Base-by-base conservation (phyloP, 1,140 invertebrate genomes). In the Papilio machaon region DNA sequence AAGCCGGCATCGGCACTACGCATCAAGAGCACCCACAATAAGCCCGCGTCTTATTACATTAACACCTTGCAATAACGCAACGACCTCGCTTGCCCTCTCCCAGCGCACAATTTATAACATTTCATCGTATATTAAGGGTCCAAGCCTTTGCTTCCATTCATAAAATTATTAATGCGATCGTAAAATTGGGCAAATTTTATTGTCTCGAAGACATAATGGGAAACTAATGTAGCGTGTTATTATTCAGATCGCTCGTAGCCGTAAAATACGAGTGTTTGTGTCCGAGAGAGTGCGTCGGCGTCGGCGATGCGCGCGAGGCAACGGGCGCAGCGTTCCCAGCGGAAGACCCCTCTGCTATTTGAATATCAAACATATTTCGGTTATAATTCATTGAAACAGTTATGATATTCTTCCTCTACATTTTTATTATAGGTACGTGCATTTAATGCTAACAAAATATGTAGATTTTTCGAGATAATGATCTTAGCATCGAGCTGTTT, bases 161-260 rank as follows among this genome's bases (percentile, higher is more conserved):
- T 94, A 94, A 94, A 94, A 94, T 94, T 94, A 94, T 94, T 94
- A 93, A 94, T 94, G 92, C 85, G 93, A 93, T 94, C 92, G 91
- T 94, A 94, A 94, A 94, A 93, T 93, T 93, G 93, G 90, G 92
- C 91, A 93, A 94, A 93, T 94, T 94, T 94, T 94, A 94, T 94
- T 94, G 92, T 94, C 92, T 93, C 91, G 92, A 89, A 93, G 91
- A 89, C 90, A 94, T 94, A 94, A 94, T 94, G 93, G 92, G 92
- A 94, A 94, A 93, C 93, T 94, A 94, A 94, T 94, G 93, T 94
- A 93, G 87, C 93, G 92, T 94, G 93, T 94, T 93, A 94, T 94
- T 94, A 94, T 94, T 94, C 93, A 94, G 92, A 92, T 93, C 88
- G 90, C 89, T 89, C 89, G 91, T 90, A 93, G 93, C 91, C 88